phyloP scores from a whole-genome alignment of 2,888 invertebrate species.

The Mythimna ferrago region DNA sequence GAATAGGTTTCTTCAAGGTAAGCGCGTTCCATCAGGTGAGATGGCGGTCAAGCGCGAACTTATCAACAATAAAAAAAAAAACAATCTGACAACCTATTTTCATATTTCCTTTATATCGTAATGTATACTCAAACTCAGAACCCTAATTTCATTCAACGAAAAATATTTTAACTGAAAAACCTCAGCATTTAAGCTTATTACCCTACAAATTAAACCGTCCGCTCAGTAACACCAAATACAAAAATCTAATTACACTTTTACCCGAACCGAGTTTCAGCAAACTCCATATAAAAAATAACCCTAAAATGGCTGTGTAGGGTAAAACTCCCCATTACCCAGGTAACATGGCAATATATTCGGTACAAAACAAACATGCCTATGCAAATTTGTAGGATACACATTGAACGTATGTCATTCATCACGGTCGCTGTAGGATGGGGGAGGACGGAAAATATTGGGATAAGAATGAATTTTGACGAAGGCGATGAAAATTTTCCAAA shows the following conservation, averaged over 20 bases:
- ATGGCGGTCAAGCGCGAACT: too few species aligned
- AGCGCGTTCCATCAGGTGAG: too few species aligned
- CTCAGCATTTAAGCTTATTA: conserved; percentile 43
- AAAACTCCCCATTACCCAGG: conserved; percentile 51
- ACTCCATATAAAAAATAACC: conserved; percentile 33
- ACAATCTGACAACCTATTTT: too few species aligned
- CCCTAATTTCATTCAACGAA: conserved; percentile 37
- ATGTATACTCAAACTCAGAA: conserved; percentile 30
- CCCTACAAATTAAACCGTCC: conserved; percentile 45
- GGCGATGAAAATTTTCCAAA: conserved; percentile 2
- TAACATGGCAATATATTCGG: conserved; percentile 58
- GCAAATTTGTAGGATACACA: conserved; percentile 64
- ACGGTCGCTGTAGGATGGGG: conserved; percentile 28
- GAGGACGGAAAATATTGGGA: conserved; percentile 31
- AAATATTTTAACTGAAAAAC: conserved; percentile 37
- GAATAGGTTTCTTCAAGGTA: too few species aligned
- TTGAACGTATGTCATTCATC: conserved; percentile 65
- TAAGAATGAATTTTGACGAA: conserved; percentile 37
- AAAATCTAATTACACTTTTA: conserved; percentile 50
- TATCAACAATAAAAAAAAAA: too few species aligned
- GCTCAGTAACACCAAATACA: conserved; percentile 47
- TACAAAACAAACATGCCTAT: conserved; percentile 62
- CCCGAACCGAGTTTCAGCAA: conserved; percentile 9
- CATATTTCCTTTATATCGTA: conserved; percentile 25
- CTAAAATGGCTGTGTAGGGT: conserved; percentile 29